Conservation (phyloP, 2,888 invertebrate genomes). For the Reticulitermes lucifugus region DNA sequence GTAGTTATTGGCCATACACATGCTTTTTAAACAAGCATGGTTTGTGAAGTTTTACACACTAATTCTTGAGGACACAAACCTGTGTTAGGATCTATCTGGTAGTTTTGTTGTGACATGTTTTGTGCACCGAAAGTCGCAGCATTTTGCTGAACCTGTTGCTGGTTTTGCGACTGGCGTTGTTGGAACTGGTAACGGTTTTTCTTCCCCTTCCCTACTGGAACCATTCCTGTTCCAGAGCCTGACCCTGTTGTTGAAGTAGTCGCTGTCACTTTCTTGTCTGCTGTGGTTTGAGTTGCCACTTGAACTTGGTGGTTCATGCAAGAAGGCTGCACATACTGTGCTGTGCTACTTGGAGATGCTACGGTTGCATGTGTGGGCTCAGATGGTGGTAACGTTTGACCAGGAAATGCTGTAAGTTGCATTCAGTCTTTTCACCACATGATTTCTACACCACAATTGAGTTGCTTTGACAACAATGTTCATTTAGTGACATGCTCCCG, state of each 20-base stretch:
- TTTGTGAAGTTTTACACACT: no score
- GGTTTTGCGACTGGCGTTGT: slow-evolving; percentile 47
- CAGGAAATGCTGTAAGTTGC: slow-evolving; percentile 58
- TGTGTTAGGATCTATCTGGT: slow-evolving; percentile 67
- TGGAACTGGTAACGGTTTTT: slow-evolving; percentile 62
- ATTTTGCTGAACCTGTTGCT: slow-evolving; percentile 44
- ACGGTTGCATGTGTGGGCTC: slow-evolving; percentile 42
- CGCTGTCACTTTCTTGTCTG: slow-evolving; percentile 58
- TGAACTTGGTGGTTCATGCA: slow-evolving; percentile 68
- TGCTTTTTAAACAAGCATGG: no score
- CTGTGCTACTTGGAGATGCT: slow-evolving; percentile 54
- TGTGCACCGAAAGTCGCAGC: slow-evolving; percentile 62
- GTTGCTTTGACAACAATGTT: neutral
- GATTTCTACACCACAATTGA: neutral
- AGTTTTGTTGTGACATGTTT: slow-evolving; percentile 59
- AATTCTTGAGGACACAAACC: slow-evolving; percentile 58
- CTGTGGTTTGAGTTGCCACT: slow-evolving; percentile 73
- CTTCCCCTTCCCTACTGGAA: slow-evolving; percentile 61
- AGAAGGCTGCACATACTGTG: slow-evolving; percentile 56
- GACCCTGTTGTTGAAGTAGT: slow-evolving; percentile 54
- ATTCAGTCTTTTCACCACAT: slow-evolving; percentile 18
- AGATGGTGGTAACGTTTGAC: slow-evolving; percentile 58
- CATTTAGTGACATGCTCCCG: neutral
- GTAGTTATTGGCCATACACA: no score
- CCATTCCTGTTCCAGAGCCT: slow-evolving; percentile 55